These are phyloP conservation scores for Protophormia terraenovae DNA, from an alignment of 2,888 invertebrate species.

Conservation along the genomic window DNA sequence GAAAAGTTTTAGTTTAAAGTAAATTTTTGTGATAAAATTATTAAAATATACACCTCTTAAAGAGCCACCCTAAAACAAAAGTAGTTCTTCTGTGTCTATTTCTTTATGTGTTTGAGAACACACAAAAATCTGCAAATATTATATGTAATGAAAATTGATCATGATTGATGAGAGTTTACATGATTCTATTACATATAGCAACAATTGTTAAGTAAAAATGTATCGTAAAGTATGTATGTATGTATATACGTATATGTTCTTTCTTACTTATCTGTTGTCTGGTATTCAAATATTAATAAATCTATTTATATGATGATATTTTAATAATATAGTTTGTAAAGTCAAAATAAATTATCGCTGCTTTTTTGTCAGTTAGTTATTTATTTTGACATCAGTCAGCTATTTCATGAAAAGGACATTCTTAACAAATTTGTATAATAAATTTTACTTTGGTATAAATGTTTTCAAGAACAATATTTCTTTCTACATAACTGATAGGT, in stretches of 20 bases:
- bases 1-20: background rate
- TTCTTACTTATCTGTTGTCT: background rate
- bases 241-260: background rate
- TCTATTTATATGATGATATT: background rate
- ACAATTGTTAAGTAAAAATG: background rate
- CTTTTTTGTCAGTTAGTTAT: background rate
- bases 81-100: background rate
- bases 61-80: no score
- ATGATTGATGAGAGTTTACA: conserved; percentile 42
- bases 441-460: background rate
- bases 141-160: conserved; percentile 19
- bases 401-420: background rate
- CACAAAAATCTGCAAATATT: background rate
- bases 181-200: background rate
- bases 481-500: background rate
- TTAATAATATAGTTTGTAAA: background rate
- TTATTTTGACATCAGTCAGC: background rate
- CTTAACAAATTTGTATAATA: background rate
- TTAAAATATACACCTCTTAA: no score
- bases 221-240: background rate
- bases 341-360: background rate
- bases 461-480: background rate
- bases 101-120: background rate
- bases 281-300: background rate
- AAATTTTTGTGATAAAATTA: no score